Evolutionary conservation across 2,888 invertebrate species (phyloP), one percentile per base, ranked within the genome.

Genomic region (Tromatobia lineatoria): DNA sequence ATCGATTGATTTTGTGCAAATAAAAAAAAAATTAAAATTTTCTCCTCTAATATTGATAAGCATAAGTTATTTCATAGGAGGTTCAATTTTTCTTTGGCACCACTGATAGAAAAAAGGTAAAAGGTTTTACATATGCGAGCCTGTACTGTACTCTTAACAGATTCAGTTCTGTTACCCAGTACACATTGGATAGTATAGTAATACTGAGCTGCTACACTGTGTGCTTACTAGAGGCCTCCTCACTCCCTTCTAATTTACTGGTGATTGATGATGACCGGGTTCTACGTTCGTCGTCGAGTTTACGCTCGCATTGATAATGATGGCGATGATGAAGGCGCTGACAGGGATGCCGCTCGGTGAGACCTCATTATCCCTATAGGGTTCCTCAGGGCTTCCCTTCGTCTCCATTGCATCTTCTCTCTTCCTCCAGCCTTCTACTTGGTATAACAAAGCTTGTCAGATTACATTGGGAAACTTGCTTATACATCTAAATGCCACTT

Each of bases 251-350:
- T 83, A 80, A 80, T 83, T 83, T 80, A 80, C 71, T 61, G 52
- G 59, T 80, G 83, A 83, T 83, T 76, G 71, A 83, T 83, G 73
- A 77, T 76, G 59, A 59, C 57, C 61, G 73, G 67, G 67, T 18
- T 80, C 76, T 59, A 83, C 71, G 76, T 29, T 77, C 57, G 66
- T 59, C 38, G 59, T 42, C 54, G 77, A 47, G 59, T n/a, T 77
- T 67, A 66, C 18, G 74, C 66, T 50, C 73, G 67, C 80, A 77
- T 77, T 84, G 83, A 83, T 83, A 80, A 80, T 80, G 77, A 84
- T 73, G 83, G 77, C 74, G 77, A 84, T 80, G 83, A 84, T 73
- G 80, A 83, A 83, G 80, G 61, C 67, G 73, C 80, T 54, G 77
- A 74, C 80, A 77, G 77, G 64, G 61, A 70, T 38, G 57, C 50